These are phyloP conservation scores for Strigamia maritima DNA, from an alignment of 2,888 invertebrate genomes.

Conservation along the genomic window DNA sequence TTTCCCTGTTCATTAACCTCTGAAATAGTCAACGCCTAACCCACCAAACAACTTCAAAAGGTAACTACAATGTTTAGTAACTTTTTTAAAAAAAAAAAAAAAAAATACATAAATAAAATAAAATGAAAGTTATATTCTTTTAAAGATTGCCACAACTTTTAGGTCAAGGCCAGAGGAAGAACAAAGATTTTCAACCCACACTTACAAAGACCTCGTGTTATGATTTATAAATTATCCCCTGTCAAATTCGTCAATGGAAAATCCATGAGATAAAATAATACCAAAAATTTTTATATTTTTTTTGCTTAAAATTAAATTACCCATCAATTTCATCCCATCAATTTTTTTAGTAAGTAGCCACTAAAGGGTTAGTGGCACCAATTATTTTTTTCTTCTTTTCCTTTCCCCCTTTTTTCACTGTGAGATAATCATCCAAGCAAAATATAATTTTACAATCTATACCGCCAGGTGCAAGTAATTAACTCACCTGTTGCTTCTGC, in stretches of 20 bases:
- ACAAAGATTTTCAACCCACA: not conserved
- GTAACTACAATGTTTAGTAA: too few relatives aligned
- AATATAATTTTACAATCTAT: not conserved
- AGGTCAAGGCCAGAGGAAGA: slow-evolving; percentile 1
- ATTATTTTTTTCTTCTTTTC: not conserved
- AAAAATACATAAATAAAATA: not conserved
- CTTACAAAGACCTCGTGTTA: not conserved
- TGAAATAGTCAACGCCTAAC: not conserved
- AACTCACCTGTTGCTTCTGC: slow-evolving; percentile 6
- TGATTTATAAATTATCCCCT: not conserved
- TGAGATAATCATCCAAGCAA: not conserved
- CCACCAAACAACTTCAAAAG: not conserved
- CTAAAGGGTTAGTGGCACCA: slow-evolving; percentile 20
- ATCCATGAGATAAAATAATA: too few relatives aligned
- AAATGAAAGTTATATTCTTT: not conserved
- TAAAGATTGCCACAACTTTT: too few relatives aligned
- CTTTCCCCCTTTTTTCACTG: not conserved
- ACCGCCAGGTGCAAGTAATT: not conserved
- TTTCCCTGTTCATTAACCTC: not conserved
- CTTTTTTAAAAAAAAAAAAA: not conserved
- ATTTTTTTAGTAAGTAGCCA: not conserved
- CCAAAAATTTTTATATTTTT: too few relatives aligned
- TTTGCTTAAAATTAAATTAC: too few relatives aligned
- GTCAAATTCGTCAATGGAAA: not conserved
- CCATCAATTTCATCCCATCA: too few relatives aligned